Evolutionary conservation across 2,888 invertebrate species (phyloP).

Genomic region (Kuschelorhynchus macadamiae): DNA sequence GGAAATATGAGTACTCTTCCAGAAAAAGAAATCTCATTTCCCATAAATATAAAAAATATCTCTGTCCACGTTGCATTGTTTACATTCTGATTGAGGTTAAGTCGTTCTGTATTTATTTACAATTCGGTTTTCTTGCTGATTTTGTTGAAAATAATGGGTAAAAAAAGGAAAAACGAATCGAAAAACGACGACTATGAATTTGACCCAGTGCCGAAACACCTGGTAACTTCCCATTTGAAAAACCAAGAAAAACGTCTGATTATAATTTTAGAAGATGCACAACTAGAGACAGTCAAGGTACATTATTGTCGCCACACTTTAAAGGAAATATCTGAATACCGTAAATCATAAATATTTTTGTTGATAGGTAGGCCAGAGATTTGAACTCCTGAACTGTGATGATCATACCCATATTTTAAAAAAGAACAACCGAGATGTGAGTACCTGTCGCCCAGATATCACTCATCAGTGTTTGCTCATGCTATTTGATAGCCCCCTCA

Average conservation of each 20-base stretch:
- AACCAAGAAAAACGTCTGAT: slow-evolving; percentile 93
- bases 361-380: slow-evolving; percentile 88
- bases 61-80: not conserved
- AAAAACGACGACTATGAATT: slow-evolving; percentile 81
- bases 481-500: slow-evolving; percentile 97
- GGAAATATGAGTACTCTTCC: no score
- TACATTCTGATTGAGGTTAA: not conserved
- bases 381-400: slow-evolving; percentile 94
- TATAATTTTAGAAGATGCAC: slow-evolving; percentile 93
- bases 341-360: no score
- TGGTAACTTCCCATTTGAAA: slow-evolving; percentile 82
- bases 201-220: slow-evolving; percentile 83
- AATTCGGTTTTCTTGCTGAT: no score
- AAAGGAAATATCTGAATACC: no score
- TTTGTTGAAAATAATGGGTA: slow-evolving; percentile 67
- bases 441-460: slow-evolving; percentile 95
- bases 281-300: slow-evolving; percentile 96
- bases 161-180: slow-evolving; percentile 71
- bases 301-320: no score
- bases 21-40: no score
- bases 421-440: slow-evolving; percentile 89
- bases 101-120: no score
- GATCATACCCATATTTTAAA: slow-evolving; percentile 89
- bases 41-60: no score
- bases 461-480: slow-evolving; percentile 97